phyloP scores from a whole-genome alignment of 2,888 invertebrate genomes.

The Argyresthia goedartella region DNA sequence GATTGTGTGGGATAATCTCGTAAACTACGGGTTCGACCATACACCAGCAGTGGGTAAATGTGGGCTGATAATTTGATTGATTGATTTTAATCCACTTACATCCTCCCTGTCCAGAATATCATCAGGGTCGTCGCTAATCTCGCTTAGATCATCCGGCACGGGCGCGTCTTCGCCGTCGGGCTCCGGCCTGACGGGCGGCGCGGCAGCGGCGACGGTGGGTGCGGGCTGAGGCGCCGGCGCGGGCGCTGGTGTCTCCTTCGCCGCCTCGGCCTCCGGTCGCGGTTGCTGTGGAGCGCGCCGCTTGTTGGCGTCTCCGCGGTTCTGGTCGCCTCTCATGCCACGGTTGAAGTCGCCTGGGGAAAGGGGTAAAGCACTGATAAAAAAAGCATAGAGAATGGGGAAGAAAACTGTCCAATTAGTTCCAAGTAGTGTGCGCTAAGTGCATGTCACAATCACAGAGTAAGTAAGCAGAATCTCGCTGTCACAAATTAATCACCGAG shows the following conservation, averaged over 20 bases:
- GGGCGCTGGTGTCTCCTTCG: slow-evolving; percentile 31
- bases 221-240: slow-evolving; percentile 15
- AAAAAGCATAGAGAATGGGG: too few relatives aligned
- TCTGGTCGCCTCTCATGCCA: slow-evolving; percentile 46
- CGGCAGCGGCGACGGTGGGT: too few relatives aligned
- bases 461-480: too few relatives aligned
- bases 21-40: too few relatives aligned
- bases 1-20: too few relatives aligned
- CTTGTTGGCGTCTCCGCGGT: slow-evolving; percentile 45
- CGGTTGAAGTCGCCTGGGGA: slow-evolving; percentile 19
- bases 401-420: too few relatives aligned
- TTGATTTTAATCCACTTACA: slow-evolving; percentile 28
- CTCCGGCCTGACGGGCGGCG: slow-evolving; percentile 47
- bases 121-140: slow-evolving; percentile 91
- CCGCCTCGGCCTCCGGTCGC: slow-evolving; percentile 42
- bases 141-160: slow-evolving; percentile 82
- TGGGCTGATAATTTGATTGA: neutral
- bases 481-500: too few relatives aligned
- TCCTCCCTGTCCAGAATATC: slow-evolving; percentile 88
- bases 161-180: slow-evolving; percentile 64
- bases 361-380: too few relatives aligned
- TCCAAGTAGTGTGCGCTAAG: neutral
- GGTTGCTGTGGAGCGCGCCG: slow-evolving; percentile 45
- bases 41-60: too few relatives aligned
- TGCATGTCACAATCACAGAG: too few relatives aligned